Evolutionary conservation across 2,797 vertebrate species (phyloP).

Genomic region (Botia kubotai): DNA sequence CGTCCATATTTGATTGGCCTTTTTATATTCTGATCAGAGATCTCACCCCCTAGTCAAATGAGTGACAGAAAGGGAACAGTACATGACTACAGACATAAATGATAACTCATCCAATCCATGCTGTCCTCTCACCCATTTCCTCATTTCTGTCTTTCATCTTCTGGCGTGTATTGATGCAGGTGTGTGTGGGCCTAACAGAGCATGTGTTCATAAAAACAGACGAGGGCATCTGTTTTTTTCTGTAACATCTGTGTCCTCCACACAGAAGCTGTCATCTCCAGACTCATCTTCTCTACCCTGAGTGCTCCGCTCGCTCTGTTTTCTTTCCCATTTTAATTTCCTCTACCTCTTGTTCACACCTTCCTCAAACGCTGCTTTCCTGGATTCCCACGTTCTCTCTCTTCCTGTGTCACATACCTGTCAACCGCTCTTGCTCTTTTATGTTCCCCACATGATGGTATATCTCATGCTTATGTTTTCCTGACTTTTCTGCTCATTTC

Average conservation of each 20-base stretch:
- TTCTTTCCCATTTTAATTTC: neutral
- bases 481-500: neutral
- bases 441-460: neutral
- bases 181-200: slow-evolving; percentile 7
- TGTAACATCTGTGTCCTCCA: slow-evolving; percentile 30
- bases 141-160: slow-evolving; percentile 24
- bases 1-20: too few species aligned
- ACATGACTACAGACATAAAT: too few species aligned
- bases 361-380: neutral
- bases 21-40: too few species aligned
- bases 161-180: slow-evolving; percentile 34
- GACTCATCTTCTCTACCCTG: neutral
- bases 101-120: neutral
- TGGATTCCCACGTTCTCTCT: neutral
- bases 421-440: neutral
- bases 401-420: neutral
- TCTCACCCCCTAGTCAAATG: too few species aligned
- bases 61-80: too few species aligned
- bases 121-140: neutral
- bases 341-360: slow-evolving; percentile 9
- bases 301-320: neutral
- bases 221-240: neutral
- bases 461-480: neutral
- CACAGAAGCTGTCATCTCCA: slow-evolving; percentile 1
- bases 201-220: slow-evolving; percentile 32